A percentile compares a stretch with the other conserved stretches of the same genome.
phyloP scores from a whole-genome alignment of 1,140 invertebrate species.

The Helicoverpa armigera region DNA sequence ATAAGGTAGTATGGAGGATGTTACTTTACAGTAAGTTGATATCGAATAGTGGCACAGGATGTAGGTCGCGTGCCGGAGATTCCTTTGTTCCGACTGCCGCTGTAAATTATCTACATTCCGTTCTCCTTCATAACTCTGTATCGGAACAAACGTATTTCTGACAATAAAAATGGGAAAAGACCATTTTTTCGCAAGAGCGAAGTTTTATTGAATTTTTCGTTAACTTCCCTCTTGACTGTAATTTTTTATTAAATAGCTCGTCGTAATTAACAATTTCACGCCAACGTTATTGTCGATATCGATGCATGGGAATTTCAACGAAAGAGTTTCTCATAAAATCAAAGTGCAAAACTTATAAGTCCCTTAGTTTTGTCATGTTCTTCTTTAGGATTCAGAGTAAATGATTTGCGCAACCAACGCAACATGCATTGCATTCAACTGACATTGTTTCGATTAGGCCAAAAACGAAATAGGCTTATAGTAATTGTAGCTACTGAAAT shows the following conservation, averaged over 20 bases:
- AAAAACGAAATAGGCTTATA: neutral
- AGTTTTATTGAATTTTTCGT: slow-evolving; percentile 47
- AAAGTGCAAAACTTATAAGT: slow-evolving; percentile 5
- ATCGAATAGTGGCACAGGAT: slow-evolving; percentile 61
- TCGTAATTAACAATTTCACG: slow-evolving; percentile 22
- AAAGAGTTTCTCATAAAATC: slow-evolving; percentile 56
- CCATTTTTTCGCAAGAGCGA: slow-evolving; percentile 44
- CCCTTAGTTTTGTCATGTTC: neutral
- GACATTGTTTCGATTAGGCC: neutral
- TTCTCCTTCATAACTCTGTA: slow-evolving; percentile 71
- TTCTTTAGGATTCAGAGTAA: neutral
- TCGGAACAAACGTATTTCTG: slow-evolving; percentile 56
- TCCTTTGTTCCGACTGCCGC: slow-evolving; percentile 66
- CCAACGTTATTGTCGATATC: slow-evolving; percentile 34
- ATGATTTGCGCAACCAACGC: neutral
- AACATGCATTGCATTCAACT: neutral
- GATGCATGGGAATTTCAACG: slow-evolving; percentile 31
- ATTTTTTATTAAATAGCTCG: slow-evolving; percentile 15
- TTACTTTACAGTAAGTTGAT: slow-evolving; percentile 53
- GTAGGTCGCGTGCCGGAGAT: slow-evolving; percentile 69
- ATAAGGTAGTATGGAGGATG: slow-evolving; percentile 20
- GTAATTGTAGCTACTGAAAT: neutral
- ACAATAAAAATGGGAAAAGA: slow-evolving; percentile 48
- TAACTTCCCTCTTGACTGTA: slow-evolving; percentile 26
- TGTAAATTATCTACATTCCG: slow-evolving; percentile 72